These are phyloP conservation scores for Protonemura montana DNA, from an alignment of 2,888 invertebrate species.

Conservation along the genomic window DNA sequence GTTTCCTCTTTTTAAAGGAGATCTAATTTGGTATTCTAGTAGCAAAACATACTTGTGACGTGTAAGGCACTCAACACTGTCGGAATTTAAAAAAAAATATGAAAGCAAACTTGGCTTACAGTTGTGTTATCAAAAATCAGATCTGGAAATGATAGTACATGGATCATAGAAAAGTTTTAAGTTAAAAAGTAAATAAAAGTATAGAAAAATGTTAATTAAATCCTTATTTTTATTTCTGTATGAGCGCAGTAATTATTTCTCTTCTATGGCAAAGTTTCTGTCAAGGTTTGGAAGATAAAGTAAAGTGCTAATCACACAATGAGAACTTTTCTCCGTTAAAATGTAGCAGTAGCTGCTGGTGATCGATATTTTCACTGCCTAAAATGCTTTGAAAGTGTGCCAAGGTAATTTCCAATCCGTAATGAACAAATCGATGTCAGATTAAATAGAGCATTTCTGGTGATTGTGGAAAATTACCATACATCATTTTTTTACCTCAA, in stretches of 20 bases:
- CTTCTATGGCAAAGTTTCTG: neutral
- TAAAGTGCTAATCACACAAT: neutral
- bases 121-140: neutral
- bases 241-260: neutral
- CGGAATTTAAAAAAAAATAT: neutral
- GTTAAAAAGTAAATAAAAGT: neutral
- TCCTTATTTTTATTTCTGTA: neutral
- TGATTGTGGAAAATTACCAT: too few relatives aligned
- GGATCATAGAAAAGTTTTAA: neutral
- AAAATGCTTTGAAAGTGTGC: neutral
- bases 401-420: neutral
- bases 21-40: neutral
- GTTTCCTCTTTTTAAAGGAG: neutral
- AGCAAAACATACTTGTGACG: neutral
- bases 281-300: neutral
- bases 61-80: neutral
- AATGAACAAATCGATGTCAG: too few relatives aligned
- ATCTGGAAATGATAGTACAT: neutral
- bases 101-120: neutral
- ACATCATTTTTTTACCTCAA: too few relatives aligned
- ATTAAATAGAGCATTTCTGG: too few relatives aligned
- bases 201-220: neutral
- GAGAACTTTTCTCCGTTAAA: neutral
- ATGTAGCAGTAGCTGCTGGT: neutral
- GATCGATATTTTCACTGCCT: neutral